Base-by-base conservation (phyloP, 2,888 invertebrate species). In the Aporophyla lueneburgensis region DNA sequence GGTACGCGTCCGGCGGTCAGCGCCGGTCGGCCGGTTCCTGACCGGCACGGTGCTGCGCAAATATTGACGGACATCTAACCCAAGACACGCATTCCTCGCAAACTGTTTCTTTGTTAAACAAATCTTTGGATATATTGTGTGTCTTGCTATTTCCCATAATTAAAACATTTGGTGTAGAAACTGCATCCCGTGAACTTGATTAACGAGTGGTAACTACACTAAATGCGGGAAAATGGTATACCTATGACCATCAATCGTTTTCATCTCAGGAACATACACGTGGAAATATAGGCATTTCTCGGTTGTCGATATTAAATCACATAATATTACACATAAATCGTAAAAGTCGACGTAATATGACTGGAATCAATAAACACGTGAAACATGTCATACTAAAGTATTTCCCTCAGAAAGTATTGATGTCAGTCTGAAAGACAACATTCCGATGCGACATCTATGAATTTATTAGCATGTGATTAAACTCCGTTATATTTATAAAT, bases 21-120 rank as follows among this genome's bases (percentile, higher is more conserved):
- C n/a, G 54, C 62, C 51, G 46, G 51, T 40, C n/a, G 69, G 66
- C 67, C 49, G 65, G 65, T 54, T 46, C 24, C 40, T 19, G 59
- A 61, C 46, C 73, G 58, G 16, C 53, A 19, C 51, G 54, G 21
- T 24, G 51, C 68, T 61, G 63, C 24, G 54, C 78, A 63, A 78
- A 86, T 84, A 86, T 84, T 83, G 78, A 78, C 84, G 33, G 51
- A 61, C 74, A 74, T 63, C 58, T 79, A 58, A 49, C 54, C 56
- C 27, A 53, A 61, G 43, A 59, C 63, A 62, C 66, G n/a, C 78
- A 83, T 72, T 74, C 66, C 58, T 67, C 63, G 67, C 81, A 62
- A 85, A 85, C 53, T 69, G 51, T 75, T 49, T 67, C 59, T 74
- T 74, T 74, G 69, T 61, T 46, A 24, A 54, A 70, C 70, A 58